Base-by-base conservation (phyloP, 1,140 invertebrate species). In the Nasonia longicornis region DNA sequence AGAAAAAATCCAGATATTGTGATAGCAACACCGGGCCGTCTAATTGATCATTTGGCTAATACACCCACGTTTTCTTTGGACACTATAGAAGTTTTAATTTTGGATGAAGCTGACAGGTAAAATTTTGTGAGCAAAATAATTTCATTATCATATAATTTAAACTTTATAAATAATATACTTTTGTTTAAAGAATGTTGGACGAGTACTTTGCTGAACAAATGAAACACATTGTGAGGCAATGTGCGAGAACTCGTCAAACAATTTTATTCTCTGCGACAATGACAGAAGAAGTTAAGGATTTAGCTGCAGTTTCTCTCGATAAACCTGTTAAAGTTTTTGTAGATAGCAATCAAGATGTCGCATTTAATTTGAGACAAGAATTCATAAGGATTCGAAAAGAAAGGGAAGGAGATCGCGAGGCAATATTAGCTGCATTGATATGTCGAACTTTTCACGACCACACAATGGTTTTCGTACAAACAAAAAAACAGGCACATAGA, bases 191-290 rank as follows among this genome's bases (percentile, higher is more conserved):
- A 85, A 99, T 99, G 97, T 91, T 99, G 85, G 98, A 99, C 91
- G 98, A 99, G 89, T 97, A 97, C 89, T 99, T 99, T 91, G 96
- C 97, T 0, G 97, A 99, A 84, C 98, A 99, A 90, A 98, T 99
- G 96, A 98, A 98, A 87, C 97, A 99, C 91, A 97, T 99, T 85
- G 94, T 98, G 52, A 94, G 94, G 48, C 95, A 98, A 83, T 99
- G 98, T 90, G 93, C 96, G 3, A 92, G 94, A 64, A 97, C 95
- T n/a, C 92, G 98, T n/a, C 98, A 99, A 90, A 99, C 98, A 0
- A 96, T 99, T 92, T 90, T 99, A 26, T 99, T 99, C 91, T 99
- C 98, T 2, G 98, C 98, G 16, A 99, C 98, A 2, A 99, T 99
- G 98, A 99, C 97, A 4, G 98, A 99, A 72, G 94, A 97, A 90